Percentiles rank a stretch among this genome's conserved stretches.
Evolutionary conservation across 1,140 invertebrate genomes (phyloP).

Genomic region (Carcinoscorpius rotundicauda): DNA sequence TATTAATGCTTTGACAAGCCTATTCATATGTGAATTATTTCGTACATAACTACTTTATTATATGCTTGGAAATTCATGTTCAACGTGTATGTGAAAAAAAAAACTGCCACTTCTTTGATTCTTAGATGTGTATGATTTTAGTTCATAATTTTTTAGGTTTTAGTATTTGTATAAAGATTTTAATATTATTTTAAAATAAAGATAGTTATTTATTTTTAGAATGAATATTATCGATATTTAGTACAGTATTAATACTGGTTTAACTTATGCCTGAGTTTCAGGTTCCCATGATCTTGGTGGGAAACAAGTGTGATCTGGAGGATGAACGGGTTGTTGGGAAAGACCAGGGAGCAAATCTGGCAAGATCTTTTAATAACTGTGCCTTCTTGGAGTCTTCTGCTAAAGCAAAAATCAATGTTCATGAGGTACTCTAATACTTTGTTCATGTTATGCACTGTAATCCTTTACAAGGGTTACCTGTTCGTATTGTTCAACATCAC

Average conservation of each 20-base stretch:
- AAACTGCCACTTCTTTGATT: too few species aligned
- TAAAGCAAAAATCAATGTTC: slow-evolving; percentile 99
- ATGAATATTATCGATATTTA: not conserved
- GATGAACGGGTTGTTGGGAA: slow-evolving; percentile 97
- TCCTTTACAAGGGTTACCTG: not conserved
- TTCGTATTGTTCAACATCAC: not conserved
- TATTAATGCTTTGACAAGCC: too few species aligned
- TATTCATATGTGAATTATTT: too few species aligned
- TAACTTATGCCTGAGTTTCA: slow-evolving; percentile 35
- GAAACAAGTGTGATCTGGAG: slow-evolving; percentile 99
- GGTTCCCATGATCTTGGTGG: slow-evolving; percentile 98
- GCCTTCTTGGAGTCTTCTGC: slow-evolving; percentile 99
- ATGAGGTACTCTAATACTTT: slow-evolving; percentile 52
- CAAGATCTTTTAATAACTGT: slow-evolving; percentile 75
- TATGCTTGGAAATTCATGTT: too few species aligned
- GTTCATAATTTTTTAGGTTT: too few species aligned
- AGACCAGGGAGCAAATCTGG: slow-evolving; percentile 88
- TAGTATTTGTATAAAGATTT: not conserved
- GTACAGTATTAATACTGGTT: not conserved
- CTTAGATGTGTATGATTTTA: too few species aligned
- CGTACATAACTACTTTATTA: too few species aligned
- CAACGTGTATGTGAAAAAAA: too few species aligned
- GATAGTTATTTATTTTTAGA: not conserved
- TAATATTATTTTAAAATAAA: slow-evolving; percentile 1
- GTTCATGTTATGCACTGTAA: not conserved